phyloP scores from a whole-genome alignment of 2,888 invertebrate genomes.

The Drosophila yooni region DNA sequence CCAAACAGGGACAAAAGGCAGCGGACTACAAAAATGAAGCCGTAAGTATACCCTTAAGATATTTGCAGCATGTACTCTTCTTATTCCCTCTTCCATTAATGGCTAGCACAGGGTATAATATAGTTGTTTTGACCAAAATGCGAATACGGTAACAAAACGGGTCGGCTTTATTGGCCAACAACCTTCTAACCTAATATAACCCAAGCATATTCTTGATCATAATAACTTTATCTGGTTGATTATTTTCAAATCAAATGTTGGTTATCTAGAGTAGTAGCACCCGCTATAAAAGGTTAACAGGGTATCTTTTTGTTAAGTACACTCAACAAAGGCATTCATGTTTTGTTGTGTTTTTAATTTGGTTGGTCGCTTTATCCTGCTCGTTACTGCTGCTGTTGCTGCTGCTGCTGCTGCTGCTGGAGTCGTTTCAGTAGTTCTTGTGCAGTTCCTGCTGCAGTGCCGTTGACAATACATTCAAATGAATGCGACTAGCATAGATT shows the following conservation, averaged over 20 bases:
- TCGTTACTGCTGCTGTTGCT: slow-evolving; percentile 40
- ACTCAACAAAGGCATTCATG: not conserved
- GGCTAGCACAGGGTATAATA: not conserved
- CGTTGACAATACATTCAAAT: slow-evolving; percentile 77
- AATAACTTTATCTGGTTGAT: not conserved
- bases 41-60: slow-evolving; percentile 77
- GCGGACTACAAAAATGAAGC: slow-evolving; percentile 73
- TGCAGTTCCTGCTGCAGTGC: slow-evolving; percentile 35
- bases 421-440: slow-evolving; percentile 25
- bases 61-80: slow-evolving; percentile 63
- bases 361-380: slow-evolving; percentile 72
- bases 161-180: not conserved
- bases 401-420: slow-evolving; percentile 23
- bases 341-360: slow-evolving; percentile 64
- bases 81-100: not conserved
- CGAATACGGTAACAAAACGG: not conserved
- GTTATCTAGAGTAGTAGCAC: not conserved
- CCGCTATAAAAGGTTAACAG: not conserved
- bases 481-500: slow-evolving; percentile 47
- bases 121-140: not conserved
- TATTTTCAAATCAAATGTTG: not conserved
- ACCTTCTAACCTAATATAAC: not conserved
- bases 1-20: slow-evolving; percentile 64
- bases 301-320: slow-evolving; percentile 1
- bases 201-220: not conserved